Base-by-base conservation (phyloP, 2,797 vertebrate species). In the Cuniculus paca region DNA sequence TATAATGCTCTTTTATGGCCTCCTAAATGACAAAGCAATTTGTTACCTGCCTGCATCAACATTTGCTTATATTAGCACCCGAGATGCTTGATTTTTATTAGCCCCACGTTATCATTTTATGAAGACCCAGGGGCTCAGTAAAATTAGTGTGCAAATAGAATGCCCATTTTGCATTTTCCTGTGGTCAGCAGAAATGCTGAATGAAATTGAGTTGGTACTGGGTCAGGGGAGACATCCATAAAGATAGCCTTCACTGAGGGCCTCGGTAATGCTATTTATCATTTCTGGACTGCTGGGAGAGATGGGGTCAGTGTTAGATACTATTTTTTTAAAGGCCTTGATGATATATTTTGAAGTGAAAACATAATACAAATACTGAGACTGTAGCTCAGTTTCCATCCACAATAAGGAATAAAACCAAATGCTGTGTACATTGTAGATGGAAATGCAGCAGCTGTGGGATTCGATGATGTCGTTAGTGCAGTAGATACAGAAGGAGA, bases 131-230 rank as follows among this genome's bases (percentile, higher is more conserved):
- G 98, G 98, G 98, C 98, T 98, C 98, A 98, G 99, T 98, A 99
- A 99, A 99, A 99, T 99, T 99, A 99, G 98, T 98, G 98, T 99
- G 99, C 99, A 99, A 99, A 99, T 98, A 98, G 98, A 98, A 98
- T 98, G 99, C 98, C 98, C 99, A 98, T 99, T 99, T 99, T 99
- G 98, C 99, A 99, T 99, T 99, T 99, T 98, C 98, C 98, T 98
- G 90, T 98, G 99, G 99, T 99, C 99, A 99, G 99, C 99, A 99
- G 98, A 99, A 99, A 98, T 97, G 95, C 98, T 98, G 92, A 98
- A 97, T 96, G 97, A 95, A 98, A 99, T 99, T 99, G 99, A 98
- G 99, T 99, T 99, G 99, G 99, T 99, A 99, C 99, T 98, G 99
- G 98, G 98, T 99, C 99, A 99, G 99, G 99, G 98, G 99, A 99